Conservation (phyloP, 1,140 invertebrate genomes). For the Alviniconcha marisindica region DNA sequence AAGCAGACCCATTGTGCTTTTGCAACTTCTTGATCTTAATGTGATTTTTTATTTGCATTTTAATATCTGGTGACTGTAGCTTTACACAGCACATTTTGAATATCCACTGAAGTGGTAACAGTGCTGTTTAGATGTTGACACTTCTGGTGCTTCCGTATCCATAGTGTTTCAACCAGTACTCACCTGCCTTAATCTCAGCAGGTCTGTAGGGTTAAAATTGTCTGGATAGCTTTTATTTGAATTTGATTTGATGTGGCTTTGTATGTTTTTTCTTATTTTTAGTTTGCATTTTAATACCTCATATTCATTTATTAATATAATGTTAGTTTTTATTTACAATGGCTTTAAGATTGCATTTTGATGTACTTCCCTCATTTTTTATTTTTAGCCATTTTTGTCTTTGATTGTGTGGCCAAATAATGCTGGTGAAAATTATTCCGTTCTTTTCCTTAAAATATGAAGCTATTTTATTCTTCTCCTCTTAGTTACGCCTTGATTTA, state of each 20-base stretch:
- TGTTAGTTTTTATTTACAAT: background rate
- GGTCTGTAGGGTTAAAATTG: no score
- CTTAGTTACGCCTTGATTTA: background rate
- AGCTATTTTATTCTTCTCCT: no score
- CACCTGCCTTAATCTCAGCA: background rate
- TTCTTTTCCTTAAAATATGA: no score
- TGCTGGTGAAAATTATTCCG: no score
- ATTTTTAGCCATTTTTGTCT: background rate
- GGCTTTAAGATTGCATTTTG: background rate
- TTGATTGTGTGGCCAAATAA: background rate
- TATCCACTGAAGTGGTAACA: background rate
- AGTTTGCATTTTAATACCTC: background rate
- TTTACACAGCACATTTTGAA: no score
- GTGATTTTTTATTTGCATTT: no score
- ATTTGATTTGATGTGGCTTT: no score
- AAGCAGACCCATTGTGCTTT: no score
- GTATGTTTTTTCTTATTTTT: background rate
- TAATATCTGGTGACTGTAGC: no score
- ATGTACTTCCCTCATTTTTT: background rate
- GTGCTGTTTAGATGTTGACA: background rate
- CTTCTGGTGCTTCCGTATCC: background rate
- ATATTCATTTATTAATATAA: background rate
- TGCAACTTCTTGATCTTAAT: no score
- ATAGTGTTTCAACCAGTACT: background rate
- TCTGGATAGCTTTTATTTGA: no score